phyloP scores from a whole-genome alignment of 2,113 vertebrate species.

The Syngnathus typhle region DNA sequence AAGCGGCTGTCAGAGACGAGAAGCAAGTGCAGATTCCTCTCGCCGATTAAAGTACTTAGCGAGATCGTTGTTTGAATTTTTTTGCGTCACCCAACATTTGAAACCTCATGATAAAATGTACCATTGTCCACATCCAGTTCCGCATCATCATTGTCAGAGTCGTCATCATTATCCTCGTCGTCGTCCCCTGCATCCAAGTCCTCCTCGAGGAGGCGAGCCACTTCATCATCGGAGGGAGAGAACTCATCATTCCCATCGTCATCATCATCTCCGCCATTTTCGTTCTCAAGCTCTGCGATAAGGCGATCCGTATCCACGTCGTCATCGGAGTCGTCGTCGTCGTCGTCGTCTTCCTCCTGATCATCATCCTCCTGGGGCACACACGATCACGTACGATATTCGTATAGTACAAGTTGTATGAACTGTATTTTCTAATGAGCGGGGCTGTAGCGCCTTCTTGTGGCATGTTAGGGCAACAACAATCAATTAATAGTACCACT shows the following conservation, averaged over 20 bases:
- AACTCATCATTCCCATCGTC: conserved; percentile 86
- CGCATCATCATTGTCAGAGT: conserved; percentile 71
- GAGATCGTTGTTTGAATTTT: no score
- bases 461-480: no score
- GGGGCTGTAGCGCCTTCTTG: no score
- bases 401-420: no score
- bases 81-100: no score
- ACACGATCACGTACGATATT: conserved; percentile 6
- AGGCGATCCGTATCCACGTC: conserved; percentile 91
- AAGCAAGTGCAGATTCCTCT: no score
- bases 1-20: conserved; percentile 19
- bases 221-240: conserved; percentile 88
- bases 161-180: conserved; percentile 75
- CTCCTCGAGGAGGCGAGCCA: conserved; percentile 84
- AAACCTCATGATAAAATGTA: conserved; percentile 57
- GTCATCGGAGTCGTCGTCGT: conserved; percentile 87
- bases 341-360: conserved; percentile 90
- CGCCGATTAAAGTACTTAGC: no score
- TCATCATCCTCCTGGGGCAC: conserved; percentile 69
- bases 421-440: neutral
- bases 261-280: conserved; percentile 81
- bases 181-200: conserved; percentile 86
- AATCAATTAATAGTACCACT: neutral
- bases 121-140: conserved; percentile 90
- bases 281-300: conserved; percentile 88